These are phyloP conservation scores for Graphium colonna DNA, from an alignment of 2,888 invertebrate genomes.

Conservation along the genomic window DNA sequence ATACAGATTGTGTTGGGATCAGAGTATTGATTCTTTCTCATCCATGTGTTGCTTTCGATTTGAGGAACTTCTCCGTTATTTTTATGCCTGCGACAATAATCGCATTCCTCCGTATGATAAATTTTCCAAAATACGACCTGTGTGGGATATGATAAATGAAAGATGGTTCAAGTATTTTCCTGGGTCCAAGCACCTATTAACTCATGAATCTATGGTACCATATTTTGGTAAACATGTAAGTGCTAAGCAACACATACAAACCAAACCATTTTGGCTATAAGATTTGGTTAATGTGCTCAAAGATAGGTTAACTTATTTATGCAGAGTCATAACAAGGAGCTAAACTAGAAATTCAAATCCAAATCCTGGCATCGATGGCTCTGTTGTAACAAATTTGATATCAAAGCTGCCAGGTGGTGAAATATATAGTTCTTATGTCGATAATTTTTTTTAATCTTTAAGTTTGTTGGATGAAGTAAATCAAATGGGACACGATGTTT, in stretches of 20 bases:
- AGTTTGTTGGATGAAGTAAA: background rate
- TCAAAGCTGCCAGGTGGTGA: background rate
- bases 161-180: background rate
- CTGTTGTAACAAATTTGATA: background rate
- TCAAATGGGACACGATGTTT: background rate
- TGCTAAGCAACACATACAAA: background rate
- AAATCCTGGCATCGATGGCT: background rate
- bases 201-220: background rate
- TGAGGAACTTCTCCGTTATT: too few relatives aligned
- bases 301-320: background rate
- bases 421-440: background rate
- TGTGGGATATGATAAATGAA: background rate
- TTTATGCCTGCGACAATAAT: too few relatives aligned
- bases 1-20: slow-evolving; percentile 12
- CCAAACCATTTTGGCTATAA: background rate
- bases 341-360: background rate
- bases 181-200: background rate
- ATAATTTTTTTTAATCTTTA: background rate
- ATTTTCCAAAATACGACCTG: background rate
- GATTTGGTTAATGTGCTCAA: too few relatives aligned
- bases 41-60: background rate
- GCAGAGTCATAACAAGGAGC: background rate
- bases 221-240: background rate
- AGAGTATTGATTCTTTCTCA: slow-evolving; percentile 12
- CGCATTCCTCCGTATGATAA: too few relatives aligned